Conservation (phyloP, 2,797 vertebrate genomes). For the Martes flavigula region DNA sequence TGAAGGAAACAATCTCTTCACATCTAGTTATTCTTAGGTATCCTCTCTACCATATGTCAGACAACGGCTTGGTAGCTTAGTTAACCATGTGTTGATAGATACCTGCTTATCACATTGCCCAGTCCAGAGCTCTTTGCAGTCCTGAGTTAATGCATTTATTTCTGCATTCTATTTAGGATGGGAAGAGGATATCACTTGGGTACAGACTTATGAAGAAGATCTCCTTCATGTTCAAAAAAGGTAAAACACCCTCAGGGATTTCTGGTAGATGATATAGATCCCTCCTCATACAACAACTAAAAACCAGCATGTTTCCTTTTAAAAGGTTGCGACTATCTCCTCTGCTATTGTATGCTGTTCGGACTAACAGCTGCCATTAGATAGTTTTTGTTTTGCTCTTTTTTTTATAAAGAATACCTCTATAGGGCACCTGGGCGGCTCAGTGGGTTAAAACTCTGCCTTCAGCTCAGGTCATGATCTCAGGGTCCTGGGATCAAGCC, state of each 20-base stretch:
- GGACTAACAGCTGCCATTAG: not conserved
- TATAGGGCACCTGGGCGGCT: not conserved
- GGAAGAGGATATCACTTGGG: slow-evolving; percentile 90
- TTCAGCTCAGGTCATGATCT: no score
- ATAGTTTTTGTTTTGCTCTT: not conserved
- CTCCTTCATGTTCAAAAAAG: slow-evolving; percentile 85
- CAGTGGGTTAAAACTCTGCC: no score
- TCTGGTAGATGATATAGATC: not conserved
- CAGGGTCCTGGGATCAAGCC: no score
- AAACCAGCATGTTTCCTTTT: not conserved
- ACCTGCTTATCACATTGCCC: not conserved
- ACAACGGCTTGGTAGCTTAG: not conserved
- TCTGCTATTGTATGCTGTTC: not conserved
- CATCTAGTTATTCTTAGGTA: not conserved
- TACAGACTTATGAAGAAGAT: slow-evolving; percentile 89
- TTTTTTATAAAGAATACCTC: not conserved
- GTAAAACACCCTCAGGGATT: slow-evolving; percentile 78
- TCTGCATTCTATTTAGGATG: slow-evolving; percentile 86
- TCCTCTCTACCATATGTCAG: not conserved
- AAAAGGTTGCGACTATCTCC: not conserved
- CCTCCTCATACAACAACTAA: not conserved
- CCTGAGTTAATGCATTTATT: not conserved
- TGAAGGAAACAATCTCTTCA: not conserved
- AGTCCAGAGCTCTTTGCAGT: not conserved
- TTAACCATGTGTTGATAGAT: not conserved